Evolutionary conservation across 2,888 invertebrate species (phyloP), one percentile per base, ranked within the genome.

Genomic region (Ochropacha duplaris): DNA sequence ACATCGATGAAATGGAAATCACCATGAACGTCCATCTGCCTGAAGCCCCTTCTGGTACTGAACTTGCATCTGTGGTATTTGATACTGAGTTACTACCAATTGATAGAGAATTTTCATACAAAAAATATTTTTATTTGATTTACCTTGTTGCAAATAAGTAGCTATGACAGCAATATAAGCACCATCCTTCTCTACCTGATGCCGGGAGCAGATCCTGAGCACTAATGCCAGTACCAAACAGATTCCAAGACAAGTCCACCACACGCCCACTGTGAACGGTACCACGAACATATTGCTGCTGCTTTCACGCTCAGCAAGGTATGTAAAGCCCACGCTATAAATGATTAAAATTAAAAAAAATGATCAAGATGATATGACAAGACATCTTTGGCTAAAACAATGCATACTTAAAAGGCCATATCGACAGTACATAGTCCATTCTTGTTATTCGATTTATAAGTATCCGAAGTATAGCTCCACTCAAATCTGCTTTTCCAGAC

Each of bases 121-220:
- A 24, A 24, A 5, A 24, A 24, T 24, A 24, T 24, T 24, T 24
- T 24, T 4, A n/a, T n/a, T n/a, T n/a, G n/a, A 56, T 34, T 19
- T 57, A 89, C 90, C 91, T 82, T 91, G 91, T 65, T 90, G 90
- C 55, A 91, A 64, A 64, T 78, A 89, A 1, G 90, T 86, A 6
- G 90, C 90, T 1, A 90, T 65, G 0, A 87, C 88, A 22, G 83
- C 79, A 24, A 81, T 76, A 12, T 70, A 78, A 0, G 91, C 87
- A 1, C 84, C 86, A 4, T 90, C 87, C 49, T 81, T 84, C 60
- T 91, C 91, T 14, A 64, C 64, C 0, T 64, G 68, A 0, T 64
- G 69, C 22, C 76, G 78, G 0, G 91, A 78, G 0, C 87, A 84
- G 5, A 79, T 49, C 22, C 84, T 66, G 58, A 81, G 86, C 0